These are phyloP conservation scores for Cerceris rybyensis DNA, from an alignment of 2,888 invertebrate genomes.

Conservation along the genomic window DNA sequence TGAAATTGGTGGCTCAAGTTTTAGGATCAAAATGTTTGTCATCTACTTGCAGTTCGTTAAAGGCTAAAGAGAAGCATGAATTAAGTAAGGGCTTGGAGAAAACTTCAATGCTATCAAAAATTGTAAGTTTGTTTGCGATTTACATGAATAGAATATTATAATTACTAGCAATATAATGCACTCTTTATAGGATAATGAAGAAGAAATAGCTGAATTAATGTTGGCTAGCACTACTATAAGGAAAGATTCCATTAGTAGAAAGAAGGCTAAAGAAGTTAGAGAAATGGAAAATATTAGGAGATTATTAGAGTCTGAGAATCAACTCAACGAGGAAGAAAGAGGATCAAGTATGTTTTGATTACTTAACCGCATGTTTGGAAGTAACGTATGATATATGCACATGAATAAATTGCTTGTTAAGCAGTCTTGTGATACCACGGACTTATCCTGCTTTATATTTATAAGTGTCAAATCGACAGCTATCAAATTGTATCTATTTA, in stretches of 20 bases:
- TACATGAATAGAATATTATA: conserved; percentile 11
- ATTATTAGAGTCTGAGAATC: conserved; percentile 83
- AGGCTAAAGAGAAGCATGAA: conserved; percentile 69
- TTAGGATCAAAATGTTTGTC: conserved; percentile 72
- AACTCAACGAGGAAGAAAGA: conserved; percentile 82
- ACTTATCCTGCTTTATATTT: too few relatives aligned
- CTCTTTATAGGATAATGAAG: conserved; percentile 83
- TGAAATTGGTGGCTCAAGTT: conserved; percentile 78
- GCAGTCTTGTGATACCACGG: too few relatives aligned
- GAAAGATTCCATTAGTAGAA: conserved; percentile 79
- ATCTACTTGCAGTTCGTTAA: conserved; percentile 64
- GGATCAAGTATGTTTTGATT: conserved; percentile 81
- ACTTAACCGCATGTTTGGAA: background rate
- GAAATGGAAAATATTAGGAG: conserved; percentile 83
- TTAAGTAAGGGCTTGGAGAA: conserved; percentile 61
- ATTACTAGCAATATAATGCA: background rate
- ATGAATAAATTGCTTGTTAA: too few relatives aligned
- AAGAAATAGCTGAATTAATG: conserved; percentile 85
- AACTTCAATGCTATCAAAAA: conserved; percentile 49
- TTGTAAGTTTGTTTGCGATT: conserved; percentile 47
- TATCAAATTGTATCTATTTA: too few relatives aligned
- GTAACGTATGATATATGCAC: too few relatives aligned
- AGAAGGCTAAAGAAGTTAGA: conserved; percentile 82
- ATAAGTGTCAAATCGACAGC: too few relatives aligned
- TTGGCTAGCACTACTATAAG: conserved; percentile 83